A percentile compares a stretch with the other conserved stretches of the same genome.
Evolutionary conservation across 2,797 vertebrate species (phyloP).

Genomic region (Ctenopoma multispine): DNA sequence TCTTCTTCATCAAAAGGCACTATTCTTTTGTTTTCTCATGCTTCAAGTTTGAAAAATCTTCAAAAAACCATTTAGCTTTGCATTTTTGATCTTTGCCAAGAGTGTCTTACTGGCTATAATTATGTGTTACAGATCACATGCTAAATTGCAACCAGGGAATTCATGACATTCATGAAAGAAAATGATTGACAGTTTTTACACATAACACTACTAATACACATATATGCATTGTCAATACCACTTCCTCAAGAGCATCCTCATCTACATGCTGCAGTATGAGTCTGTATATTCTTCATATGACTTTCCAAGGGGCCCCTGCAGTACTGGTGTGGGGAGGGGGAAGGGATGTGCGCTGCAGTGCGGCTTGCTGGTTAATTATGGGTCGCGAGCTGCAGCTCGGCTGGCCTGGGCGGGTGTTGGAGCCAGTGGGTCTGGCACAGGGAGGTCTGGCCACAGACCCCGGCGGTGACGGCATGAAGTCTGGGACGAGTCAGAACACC

Average conservation of each 20-base stretch:
- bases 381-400: slow-evolving; percentile 85
- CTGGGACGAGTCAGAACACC: slow-evolving; percentile 91
- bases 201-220: slow-evolving; percentile 24
- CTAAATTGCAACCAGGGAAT: slow-evolving; percentile 45
- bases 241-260: slow-evolving; percentile 38
- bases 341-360: slow-evolving; percentile 74
- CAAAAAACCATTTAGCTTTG: slow-evolving; percentile 60
- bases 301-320: slow-evolving; percentile 69
- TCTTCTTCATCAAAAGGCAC: slow-evolving; percentile 49
- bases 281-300: slow-evolving; percentile 46
- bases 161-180: slow-evolving; percentile 39
- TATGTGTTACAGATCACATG: slow-evolving; percentile 45
- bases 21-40: slow-evolving; percentile 50
- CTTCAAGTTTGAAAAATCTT: slow-evolving; percentile 44
- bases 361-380: slow-evolving; percentile 87
- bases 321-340: slow-evolving; percentile 60
- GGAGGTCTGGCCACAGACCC: slow-evolving; percentile 91
- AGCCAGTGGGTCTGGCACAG: slow-evolving; percentile 91
- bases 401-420: slow-evolving; percentile 89
- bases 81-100: slow-evolving; percentile 60
- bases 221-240: slow-evolving; percentile 24
- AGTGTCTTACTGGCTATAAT: slow-evolving; percentile 57
- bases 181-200: slow-evolving; percentile 38
- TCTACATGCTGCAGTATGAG: slow-evolving; percentile 20
- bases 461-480: slow-evolving; percentile 90